These are phyloP conservation scores for Strigamia transsilvanica DNA, from an alignment of 2,888 invertebrate species.

Conservation along the genomic window DNA sequence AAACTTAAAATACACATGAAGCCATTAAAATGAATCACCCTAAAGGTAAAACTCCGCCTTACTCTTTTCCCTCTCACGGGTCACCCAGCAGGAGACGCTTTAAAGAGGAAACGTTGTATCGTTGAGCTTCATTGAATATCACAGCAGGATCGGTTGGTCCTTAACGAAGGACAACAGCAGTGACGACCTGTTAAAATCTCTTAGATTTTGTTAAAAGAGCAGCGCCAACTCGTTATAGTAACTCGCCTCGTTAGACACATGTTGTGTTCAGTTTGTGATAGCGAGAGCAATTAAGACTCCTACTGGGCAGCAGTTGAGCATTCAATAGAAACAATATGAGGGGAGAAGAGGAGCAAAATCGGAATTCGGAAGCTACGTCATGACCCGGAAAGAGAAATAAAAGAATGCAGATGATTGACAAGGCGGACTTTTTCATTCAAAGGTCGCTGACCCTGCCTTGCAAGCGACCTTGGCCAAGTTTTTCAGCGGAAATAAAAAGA, in stretches of 20 bases:
- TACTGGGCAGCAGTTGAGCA: slow-evolving; percentile 20
- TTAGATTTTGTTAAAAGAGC: slow-evolving; percentile 23
- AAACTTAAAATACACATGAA: neutral
- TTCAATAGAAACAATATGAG: slow-evolving; percentile 2
- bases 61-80: slow-evolving; percentile 42
- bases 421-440: slow-evolving; percentile 39
- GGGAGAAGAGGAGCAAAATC: slow-evolving; percentile 33
- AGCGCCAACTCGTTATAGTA: neutral
- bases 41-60: slow-evolving; percentile 38
- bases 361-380: slow-evolving; percentile 2
- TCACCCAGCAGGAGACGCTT: slow-evolving; percentile 45
- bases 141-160: slow-evolving; percentile 28
- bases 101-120: slow-evolving; percentile 23
- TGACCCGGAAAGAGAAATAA: slow-evolving; percentile 37
- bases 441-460: slow-evolving; percentile 19
- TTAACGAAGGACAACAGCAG: slow-evolving; percentile 28
- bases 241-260: neutral
- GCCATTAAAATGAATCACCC: slow-evolving; percentile 25
- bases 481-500: slow-evolving; percentile 4
- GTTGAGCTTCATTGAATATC: slow-evolving; percentile 11
- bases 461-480: slow-evolving; percentile 29
- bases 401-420: slow-evolving; percentile 22
- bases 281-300: slow-evolving; percentile 33
- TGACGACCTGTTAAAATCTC: slow-evolving; percentile 41
- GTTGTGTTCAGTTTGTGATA: neutral